Percentiles rank a stretch among this genome's conserved stretches.
These are phyloP conservation scores for Ernsta delagoae DNA, from an alignment of 2,888 invertebrate species.

Conservation along the genomic window DNA sequence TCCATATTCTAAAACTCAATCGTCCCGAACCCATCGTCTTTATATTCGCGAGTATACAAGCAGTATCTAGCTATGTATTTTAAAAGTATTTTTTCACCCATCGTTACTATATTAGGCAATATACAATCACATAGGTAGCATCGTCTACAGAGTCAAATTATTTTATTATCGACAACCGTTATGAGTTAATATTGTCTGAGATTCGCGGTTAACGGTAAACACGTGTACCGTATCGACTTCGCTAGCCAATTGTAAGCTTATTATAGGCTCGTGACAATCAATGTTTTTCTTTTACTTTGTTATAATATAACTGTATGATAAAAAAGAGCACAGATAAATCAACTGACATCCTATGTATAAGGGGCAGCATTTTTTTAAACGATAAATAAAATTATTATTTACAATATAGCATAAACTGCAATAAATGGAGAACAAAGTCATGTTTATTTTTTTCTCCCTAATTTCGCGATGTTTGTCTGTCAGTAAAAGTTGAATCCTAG, in stretches of 20 bases:
- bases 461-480: too few relatives aligned
- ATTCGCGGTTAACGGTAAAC: conserved; percentile 38
- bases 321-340: too few relatives aligned
- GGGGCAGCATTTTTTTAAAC: too few relatives aligned
- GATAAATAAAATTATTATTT: too few relatives aligned
- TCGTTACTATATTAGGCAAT: neutral
- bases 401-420: too few relatives aligned
- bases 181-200: conserved; percentile 12
- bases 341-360: too few relatives aligned
- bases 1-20: neutral
- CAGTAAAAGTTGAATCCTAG: too few relatives aligned
- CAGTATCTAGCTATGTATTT: neutral
- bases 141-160: neutral
- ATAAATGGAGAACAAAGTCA: too few relatives aligned
- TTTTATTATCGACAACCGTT: conserved; percentile 14
- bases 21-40: neutral
- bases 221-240: conserved; percentile 16
- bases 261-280: conserved; percentile 16
- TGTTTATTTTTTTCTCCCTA: too few relatives aligned
- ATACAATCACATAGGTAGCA: neutral
- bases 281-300: neutral
- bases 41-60: neutral
- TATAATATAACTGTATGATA: neutral
- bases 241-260: conserved; percentile 9
- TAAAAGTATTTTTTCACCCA: neutral